These are phyloP conservation scores for Bubo scandiacus DNA, from an alignment of 2,113 vertebrate genomes.

Conservation along the genomic window DNA sequence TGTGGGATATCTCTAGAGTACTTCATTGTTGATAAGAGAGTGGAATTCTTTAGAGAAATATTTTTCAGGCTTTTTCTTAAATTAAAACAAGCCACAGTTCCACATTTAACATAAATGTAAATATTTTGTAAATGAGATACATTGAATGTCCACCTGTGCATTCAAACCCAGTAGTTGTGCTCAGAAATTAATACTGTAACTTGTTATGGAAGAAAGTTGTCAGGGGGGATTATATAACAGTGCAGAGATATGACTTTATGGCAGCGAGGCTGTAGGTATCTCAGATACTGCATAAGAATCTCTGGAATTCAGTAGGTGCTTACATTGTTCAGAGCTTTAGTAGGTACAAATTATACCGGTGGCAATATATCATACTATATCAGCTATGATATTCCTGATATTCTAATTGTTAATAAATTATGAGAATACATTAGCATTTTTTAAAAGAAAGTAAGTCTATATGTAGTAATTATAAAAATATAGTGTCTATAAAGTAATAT, in stretches of 20 bases:
- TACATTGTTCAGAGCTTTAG: not conserved
- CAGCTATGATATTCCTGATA: not conserved
- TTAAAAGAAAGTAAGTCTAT: not conserved
- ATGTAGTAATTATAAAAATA: not conserved
- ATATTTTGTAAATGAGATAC: not conserved
- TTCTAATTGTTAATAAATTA: not conserved
- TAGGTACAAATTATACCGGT: not conserved
- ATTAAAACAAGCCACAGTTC: not conserved
- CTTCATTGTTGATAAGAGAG: not conserved
- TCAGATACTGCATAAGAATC: not conserved
- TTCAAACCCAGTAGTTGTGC: not conserved
- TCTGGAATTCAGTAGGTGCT: not conserved
- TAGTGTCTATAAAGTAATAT: not conserved
- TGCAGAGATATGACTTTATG: not conserved
- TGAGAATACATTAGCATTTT: not conserved
- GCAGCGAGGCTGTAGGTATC: not conserved
- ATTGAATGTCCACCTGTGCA: not conserved
- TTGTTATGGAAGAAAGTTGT: not conserved
- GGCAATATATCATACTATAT: not conserved
- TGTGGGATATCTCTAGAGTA: not conserved
- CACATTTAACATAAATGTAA: not conserved
- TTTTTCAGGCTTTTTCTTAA: not conserved
- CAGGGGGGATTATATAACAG: not conserved
- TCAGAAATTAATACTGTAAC: not conserved
- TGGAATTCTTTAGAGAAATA: not conserved